Evolutionary conservation across 2,888 invertebrate species (phyloP), one percentile per base, ranked within the genome.

Genomic region (Chloromyia formosa): DNA sequence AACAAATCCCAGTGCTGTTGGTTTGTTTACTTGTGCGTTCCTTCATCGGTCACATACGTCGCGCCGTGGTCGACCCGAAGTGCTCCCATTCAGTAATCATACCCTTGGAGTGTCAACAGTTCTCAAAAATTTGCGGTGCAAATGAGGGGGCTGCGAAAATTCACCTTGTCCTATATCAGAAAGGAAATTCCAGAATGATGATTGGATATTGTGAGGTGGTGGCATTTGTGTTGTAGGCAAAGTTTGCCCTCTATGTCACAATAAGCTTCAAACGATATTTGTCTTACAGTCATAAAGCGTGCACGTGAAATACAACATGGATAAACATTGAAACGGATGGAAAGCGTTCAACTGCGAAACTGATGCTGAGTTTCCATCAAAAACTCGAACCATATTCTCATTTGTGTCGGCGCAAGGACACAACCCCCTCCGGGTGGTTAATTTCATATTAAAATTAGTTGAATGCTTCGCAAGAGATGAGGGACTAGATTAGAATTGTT

Each of bases 231-330:
- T 4, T 35, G 20, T 22, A 66, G 14, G 49, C 18, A 66, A 66
- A 66, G 66, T 66, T 66, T 49, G 66, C 22, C 66, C 45, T 49
- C 66, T 42, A 22, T 49, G 66, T 49, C 45, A 66, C 22, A 66
- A 45, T 66, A 66, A 49, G 66, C 62, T 22, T 66, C 20, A 20
- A 22, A 49, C 45, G 22, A 66, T 66, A 66, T 66, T 66, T 66
- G 66, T 66, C 66, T 66, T 66, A 66, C 66, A 49, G 66, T 66
- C 66, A 66, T 66, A 66, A 66, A 66, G 66, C 66, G 66, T 66
- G 66, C 45, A 66, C 66, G 20, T 49, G 45, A 49, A 66, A 66
- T 66, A 66, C n/a, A n/a, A n/a, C 49, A 49, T 42, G 20, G 66
- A 49, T 4, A 66, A 49, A 66, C 40, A 40, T 62, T 40, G n/a